Conservation (phyloP, 2,113 vertebrate species). For the Nicator chloris region DNA sequence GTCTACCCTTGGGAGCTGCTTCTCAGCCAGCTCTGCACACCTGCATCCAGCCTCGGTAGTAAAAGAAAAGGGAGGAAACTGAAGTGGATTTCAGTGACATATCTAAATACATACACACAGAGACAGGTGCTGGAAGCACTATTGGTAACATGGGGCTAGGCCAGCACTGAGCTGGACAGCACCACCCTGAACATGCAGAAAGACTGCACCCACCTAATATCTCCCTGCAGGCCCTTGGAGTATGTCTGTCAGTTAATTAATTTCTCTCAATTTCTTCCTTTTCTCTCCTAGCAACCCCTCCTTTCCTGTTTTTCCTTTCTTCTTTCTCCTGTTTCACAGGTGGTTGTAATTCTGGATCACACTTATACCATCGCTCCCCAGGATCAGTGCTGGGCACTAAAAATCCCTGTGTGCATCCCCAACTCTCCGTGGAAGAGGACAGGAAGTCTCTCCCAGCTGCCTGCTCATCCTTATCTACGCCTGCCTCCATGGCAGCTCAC, state of each 20-base stretch:
- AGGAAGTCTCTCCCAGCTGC: neutral
- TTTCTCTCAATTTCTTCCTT: neutral
- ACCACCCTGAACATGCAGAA: neutral
- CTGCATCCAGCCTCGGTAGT: neutral
- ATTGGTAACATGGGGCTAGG: accelerated
- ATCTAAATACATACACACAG: neutral
- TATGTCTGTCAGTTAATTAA: neutral
- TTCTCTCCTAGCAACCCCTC: neutral
- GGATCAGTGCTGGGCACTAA: neutral
- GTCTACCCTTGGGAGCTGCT: neutral
- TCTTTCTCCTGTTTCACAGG: neutral
- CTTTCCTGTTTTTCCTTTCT: neutral
- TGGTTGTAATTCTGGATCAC: neutral
- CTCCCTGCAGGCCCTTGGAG: neutral
- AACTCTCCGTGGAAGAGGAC: neutral
- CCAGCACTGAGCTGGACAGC: neutral
- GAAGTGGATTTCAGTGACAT: neutral
- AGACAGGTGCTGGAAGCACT: neutral
- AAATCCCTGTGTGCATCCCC: neutral
- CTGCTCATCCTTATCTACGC: neutral
- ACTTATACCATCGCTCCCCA: neutral
- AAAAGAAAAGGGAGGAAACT: neutral
- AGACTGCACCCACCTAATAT: neutral
- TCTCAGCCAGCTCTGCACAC: neutral
- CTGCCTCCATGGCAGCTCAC: neutral